A percentile compares a stretch with the other conserved stretches of the same genome.
Conservation (phyloP, 1,140 invertebrate genomes). For the Pseudomyrmex cubaensis region DNA sequence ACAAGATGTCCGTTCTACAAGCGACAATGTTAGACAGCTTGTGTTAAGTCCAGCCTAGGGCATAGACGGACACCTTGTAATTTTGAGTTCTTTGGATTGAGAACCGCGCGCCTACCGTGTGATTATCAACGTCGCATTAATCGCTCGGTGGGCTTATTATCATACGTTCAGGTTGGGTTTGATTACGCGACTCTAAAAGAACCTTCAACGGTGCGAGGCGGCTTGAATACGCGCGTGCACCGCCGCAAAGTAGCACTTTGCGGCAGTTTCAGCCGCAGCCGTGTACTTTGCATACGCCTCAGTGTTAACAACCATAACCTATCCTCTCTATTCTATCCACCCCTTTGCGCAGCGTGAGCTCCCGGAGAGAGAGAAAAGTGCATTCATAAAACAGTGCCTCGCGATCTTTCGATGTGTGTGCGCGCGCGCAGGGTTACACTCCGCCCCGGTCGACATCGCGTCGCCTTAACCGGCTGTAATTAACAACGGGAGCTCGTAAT, state of each 20-base stretch:
- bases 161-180: conserved; percentile 47
- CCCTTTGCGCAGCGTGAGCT: conserved; percentile 11
- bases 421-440: conserved; percentile 10
- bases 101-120: conserved; percentile 56
- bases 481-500: conserved; percentile 52
- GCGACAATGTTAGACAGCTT: conserved; percentile 57
- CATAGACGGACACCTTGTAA: conserved; percentile 57
- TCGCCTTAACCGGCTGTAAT: conserved; percentile 55
- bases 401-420: background rate
- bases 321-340: conserved; percentile 5
- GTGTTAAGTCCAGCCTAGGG: conserved; percentile 48
- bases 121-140: conserved; percentile 62
- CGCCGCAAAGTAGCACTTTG: conserved; percentile 49
- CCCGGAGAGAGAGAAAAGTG: conserved; percentile 45
- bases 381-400: conserved; percentile 56
- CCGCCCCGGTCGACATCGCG: conserved; percentile 10
- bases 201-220: conserved; percentile 43
- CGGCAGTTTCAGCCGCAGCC: conserved; percentile 61
- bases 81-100: conserved; percentile 56
- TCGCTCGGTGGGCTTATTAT: conserved; percentile 56
- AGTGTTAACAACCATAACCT: conserved; percentile 59
- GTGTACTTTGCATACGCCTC: conserved; percentile 63
- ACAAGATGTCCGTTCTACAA: conserved; percentile 26
- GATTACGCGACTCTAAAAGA: conserved; percentile 51
- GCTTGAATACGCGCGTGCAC: background rate